Evolutionary conservation across 2,888 invertebrate species (phyloP).

Genomic region (Diarsia rubi): DNA sequence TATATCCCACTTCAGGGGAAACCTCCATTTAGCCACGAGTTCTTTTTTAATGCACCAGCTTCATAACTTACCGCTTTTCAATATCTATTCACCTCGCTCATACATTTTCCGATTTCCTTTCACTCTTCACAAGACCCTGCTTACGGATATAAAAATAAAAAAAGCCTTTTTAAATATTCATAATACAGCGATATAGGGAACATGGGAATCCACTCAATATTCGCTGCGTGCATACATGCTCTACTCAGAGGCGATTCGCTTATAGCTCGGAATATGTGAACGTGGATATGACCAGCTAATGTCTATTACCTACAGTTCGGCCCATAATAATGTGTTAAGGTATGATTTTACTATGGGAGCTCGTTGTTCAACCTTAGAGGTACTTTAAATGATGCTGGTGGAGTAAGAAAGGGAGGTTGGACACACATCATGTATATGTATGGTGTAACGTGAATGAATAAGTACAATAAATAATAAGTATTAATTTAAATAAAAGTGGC

Average conservation of each 20-base stretch:
- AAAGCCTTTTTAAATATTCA: slow-evolving; percentile 59
- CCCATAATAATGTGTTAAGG: not conserved
- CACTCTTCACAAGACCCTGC: slow-evolving; percentile 7
- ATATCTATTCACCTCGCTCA: slow-evolving; percentile 9
- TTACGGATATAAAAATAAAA: slow-evolving; percentile 41
- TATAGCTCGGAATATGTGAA: slow-evolving; percentile 52
- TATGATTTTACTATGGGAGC: not conserved
- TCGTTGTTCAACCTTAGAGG: not conserved
- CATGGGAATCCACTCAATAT: slow-evolving; percentile 75
- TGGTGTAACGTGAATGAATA: not conserved
- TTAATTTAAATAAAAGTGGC: too few species aligned
- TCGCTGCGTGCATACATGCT: slow-evolving; percentile 62
- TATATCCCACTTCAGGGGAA: not conserved
- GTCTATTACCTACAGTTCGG: not conserved
- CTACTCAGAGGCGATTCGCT: slow-evolving; percentile 63
- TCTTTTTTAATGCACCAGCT: not conserved
- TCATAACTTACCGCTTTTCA: not conserved
- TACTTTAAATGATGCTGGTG: not conserved
- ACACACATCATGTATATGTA: not conserved
- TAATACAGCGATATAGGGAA: slow-evolving; percentile 65
- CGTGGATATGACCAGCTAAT: slow-evolving; percentile 30
- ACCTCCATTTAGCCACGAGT: not conserved
- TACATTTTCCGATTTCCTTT: slow-evolving; percentile 22
- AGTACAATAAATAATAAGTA: not conserved
- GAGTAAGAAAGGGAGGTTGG: not conserved